Conservation (phyloP, 2,888 invertebrate genomes). For the Pachydiplax longipennis region DNA sequence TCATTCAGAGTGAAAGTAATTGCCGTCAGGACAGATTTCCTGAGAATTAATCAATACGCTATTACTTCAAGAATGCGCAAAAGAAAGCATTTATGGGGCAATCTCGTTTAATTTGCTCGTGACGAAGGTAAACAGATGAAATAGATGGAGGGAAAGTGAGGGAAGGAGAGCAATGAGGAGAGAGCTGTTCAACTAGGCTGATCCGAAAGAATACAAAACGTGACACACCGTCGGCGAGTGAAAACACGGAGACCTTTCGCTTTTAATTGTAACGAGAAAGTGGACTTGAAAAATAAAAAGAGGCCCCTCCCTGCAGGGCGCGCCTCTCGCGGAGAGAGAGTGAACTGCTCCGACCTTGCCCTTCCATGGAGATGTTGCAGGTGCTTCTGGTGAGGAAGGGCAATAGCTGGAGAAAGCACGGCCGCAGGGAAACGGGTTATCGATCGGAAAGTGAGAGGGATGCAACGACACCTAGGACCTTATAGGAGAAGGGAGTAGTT, state of each 20-base stretch:
- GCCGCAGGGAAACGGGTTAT: not conserved
- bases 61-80: not conserved
- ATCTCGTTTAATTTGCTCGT: not conserved
- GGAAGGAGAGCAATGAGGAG: not conserved
- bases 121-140: not conserved
- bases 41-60: not conserved
- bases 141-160: not conserved
- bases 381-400: not conserved
- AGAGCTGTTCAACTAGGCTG: not conserved
- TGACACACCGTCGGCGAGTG: constrained; percentile 25
- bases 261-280: constrained; percentile 42
- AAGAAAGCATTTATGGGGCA: not conserved
- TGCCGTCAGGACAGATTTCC: no score
- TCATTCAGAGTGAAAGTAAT: not conserved
- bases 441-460: not conserved
- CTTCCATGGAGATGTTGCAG: not conserved
- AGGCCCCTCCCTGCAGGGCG: not conserved
- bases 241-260: constrained; percentile 40
- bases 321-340: not conserved
- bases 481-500: not conserved
- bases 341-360: constrained; percentile 3
- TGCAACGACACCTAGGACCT: not conserved
- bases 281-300: not conserved
- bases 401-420: not conserved
- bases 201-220: constrained; percentile 5